A percentile compares a stretch with the other conserved stretches of the same genome.
phyloP scores from a whole-genome alignment of 2,113 vertebrate genomes.

The Chamaea fasciata region DNA sequence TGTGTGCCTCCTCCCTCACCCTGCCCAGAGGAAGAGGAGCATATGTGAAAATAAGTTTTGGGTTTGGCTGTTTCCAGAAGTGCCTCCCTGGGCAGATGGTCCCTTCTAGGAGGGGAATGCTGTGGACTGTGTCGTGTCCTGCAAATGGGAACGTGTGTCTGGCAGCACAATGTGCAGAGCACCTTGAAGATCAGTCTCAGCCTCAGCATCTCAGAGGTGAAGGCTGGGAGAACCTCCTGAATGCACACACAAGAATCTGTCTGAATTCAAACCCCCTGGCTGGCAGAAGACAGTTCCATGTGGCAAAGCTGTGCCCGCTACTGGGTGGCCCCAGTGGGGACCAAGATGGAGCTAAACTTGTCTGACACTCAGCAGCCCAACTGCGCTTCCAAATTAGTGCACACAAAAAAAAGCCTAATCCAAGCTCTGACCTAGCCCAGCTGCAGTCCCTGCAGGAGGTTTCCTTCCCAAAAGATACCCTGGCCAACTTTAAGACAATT shows the following conservation, averaged over 20 bases:
- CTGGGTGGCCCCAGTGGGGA: background rate
- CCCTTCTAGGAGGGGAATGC: background rate
- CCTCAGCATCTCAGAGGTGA: background rate
- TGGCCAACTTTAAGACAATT: background rate
- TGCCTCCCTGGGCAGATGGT: background rate
- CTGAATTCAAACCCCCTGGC: background rate
- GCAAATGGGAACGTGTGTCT: rapidly evolving
- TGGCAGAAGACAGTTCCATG: rapidly evolving
- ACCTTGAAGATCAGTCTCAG: background rate
- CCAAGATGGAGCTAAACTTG: background rate
- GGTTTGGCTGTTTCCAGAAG: background rate
- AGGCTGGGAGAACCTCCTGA: background rate
- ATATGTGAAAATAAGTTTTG: background rate
- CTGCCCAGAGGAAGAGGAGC: background rate
- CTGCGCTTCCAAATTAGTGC: background rate
- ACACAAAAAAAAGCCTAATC: background rate
- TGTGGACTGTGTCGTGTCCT: rapidly evolving
- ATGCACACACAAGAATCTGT: background rate
- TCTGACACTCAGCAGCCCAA: background rate
- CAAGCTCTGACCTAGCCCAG: background rate
- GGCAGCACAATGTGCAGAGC: background rate
- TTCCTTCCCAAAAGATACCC: background rate
- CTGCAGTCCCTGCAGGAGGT: background rate
- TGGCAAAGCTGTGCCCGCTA: background rate
- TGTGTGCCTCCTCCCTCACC: background rate